Percentiles rank a stretch among this genome's conserved stretches.
Evolutionary conservation across 2,888 invertebrate species (phyloP).

Genomic region (Linnaemya tessellans): DNA sequence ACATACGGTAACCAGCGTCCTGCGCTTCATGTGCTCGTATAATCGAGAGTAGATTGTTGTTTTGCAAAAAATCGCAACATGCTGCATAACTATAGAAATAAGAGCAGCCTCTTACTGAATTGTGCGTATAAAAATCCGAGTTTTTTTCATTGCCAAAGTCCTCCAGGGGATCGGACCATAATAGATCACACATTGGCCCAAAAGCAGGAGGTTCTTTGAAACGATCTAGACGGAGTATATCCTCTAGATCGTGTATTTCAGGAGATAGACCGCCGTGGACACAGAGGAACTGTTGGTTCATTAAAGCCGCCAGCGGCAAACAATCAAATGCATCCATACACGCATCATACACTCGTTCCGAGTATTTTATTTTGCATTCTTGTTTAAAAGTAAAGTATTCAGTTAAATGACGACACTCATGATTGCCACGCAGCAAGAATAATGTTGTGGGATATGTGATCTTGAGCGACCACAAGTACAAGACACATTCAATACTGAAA

Average conservation of each 20-base stretch:
- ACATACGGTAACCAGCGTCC: constrained; percentile 99
- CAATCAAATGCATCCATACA: constrained; percentile 99
- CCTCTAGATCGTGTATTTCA: constrained; percentile 99
- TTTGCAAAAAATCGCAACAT: constrained; percentile 99
- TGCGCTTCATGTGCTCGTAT: constrained; percentile 99
- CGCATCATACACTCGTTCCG: constrained; percentile 99
- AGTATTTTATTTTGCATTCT: constrained; percentile 99
- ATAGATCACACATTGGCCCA: constrained; percentile 99
- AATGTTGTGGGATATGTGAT: constrained; percentile 98
- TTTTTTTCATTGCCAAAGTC: constrained; percentile 99
- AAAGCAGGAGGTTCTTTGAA: constrained; percentile 99
- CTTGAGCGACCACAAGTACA: constrained; percentile 99
- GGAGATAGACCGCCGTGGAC: constrained; percentile 99
- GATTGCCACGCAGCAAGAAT: constrained; percentile 99
- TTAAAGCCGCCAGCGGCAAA: constrained; percentile 98
- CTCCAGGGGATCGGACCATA: constrained; percentile 99
- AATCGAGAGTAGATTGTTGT: constrained; percentile 99
- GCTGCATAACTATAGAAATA: constrained; percentile 99
- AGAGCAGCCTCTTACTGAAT: constrained; percentile 99
- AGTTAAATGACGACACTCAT: constrained; percentile 99
- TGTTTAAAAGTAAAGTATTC: constrained; percentile 99
- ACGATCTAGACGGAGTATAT: constrained; percentile 98
- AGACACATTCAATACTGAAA: constrained; percentile 92
- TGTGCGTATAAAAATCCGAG: constrained; percentile 99
- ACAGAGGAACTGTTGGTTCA: constrained; percentile 99